phyloP scores from a whole-genome alignment of 2,888 invertebrate genomes.

The Melieria picta region DNA sequence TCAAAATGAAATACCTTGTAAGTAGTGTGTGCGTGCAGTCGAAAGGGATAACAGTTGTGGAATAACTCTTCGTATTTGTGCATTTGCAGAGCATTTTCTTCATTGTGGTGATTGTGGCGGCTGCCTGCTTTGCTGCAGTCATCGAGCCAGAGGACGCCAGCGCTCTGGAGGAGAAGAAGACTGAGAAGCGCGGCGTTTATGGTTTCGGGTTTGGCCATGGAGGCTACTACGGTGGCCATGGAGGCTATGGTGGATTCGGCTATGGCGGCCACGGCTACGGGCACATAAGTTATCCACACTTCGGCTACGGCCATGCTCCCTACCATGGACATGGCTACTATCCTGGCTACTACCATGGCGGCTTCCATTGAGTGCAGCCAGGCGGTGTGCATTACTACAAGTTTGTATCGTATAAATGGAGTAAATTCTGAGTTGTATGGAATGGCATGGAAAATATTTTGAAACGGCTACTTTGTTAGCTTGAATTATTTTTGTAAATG shows the following conservation, averaged over 20 bases:
- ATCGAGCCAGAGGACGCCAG: slow-evolving; percentile 36
- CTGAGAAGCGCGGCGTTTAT: slow-evolving; percentile 47
- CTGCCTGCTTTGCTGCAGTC: slow-evolving; percentile 38
- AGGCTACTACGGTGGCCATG: slow-evolving; percentile 30
- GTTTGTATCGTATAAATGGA: too few relatives aligned
- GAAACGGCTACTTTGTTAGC: too few relatives aligned
- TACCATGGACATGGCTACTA: slow-evolving; percentile 22
- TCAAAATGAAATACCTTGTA: slow-evolving; percentile 47
- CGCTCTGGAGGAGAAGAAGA: slow-evolving; percentile 42
- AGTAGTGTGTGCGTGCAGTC: slow-evolving; percentile 23
- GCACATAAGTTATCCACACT: slow-evolving; percentile 34
- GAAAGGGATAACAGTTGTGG: neutral
- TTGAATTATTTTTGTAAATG: too few relatives aligned
- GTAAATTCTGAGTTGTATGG: too few relatives aligned
- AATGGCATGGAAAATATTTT: too few relatives aligned
- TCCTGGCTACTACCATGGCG: slow-evolving; percentile 20
- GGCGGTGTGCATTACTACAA: neutral
- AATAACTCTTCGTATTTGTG: neutral
- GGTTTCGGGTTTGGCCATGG: slow-evolving; percentile 45
- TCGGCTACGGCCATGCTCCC: slow-evolving; percentile 39
- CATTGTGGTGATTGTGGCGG: slow-evolving; percentile 41
- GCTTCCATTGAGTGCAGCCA: slow-evolving; percentile 5
- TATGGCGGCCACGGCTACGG: slow-evolving; percentile 37
- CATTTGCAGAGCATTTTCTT: slow-evolving; percentile 42
- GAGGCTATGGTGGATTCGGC: slow-evolving; percentile 26